Base-by-base conservation (phyloP, 1,140 invertebrate genomes). In the Eupeodes corollae region DNA sequence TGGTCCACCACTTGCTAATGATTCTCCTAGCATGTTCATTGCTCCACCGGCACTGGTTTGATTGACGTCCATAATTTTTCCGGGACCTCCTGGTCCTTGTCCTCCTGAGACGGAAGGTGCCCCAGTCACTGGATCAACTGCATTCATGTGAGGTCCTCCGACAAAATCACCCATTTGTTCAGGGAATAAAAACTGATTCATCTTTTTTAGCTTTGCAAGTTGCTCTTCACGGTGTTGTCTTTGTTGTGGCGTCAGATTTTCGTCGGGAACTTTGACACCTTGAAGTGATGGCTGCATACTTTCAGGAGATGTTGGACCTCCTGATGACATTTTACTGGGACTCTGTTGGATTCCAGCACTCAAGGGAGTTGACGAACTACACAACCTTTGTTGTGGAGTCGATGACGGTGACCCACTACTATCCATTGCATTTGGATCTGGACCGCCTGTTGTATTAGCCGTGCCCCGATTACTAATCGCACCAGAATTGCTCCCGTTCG, bases 221-320 rank as follows among this genome's bases (percentile, higher is more conserved):
- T 93, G 86, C 64, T 91, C 88, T 70, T 94, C 91, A 46, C 93
- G 75, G 59, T 93, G 89, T 47, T 93, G 88, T 44, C 90, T 78
- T 69, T 98, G 93, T 69, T 96, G 89, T 19, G 92, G 91, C 45
- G 93, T 98, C 52, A 97, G 74, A 71, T 96, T 93, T 74, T 96
- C 92, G 74, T 97, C 91, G 49, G 91, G 91, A 57, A 93, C 84
- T 78, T 92, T 91, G 11, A 90, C 86, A 59, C 85, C 85, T 74
- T 79, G 77, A 35, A 80, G 59, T 30, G 78, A 78, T 58, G 76
- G 75, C 49, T 78, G 74, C 52, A 76, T 68, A 53, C 72, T 74
- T 54, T 44, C 56, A 16, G 56, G 58, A 5, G 13, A 30, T 35
- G 41, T 15, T 19, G 13, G 63, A 52, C 44, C 21, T 5, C 31